A percentile compares a stretch with the other conserved stretches of the same genome.
Evolutionary conservation across 1,140 invertebrate genomes (phyloP).

Genomic region (Physella acuta): DNA sequence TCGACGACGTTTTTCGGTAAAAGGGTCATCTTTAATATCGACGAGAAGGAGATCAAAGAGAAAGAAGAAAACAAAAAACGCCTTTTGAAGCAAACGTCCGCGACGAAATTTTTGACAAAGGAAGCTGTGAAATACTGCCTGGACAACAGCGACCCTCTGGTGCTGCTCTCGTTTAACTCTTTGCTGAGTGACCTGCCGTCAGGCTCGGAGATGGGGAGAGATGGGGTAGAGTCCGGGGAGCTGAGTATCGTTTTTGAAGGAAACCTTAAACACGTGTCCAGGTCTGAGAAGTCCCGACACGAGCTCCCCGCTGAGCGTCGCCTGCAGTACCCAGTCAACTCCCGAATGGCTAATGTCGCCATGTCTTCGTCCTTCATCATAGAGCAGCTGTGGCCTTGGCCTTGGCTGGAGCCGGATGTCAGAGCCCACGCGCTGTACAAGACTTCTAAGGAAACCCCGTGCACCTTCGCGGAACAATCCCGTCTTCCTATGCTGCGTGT

Average conservation of each 20-base stretch:
- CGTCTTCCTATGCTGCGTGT: neutral
- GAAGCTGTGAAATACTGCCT: neutral
- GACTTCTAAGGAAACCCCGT: neutral
- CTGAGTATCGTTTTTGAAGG: neutral
- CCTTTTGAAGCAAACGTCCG: too few relatives aligned
- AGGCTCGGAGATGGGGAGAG: too few relatives aligned
- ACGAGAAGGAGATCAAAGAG: neutral
- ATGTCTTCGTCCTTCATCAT: neutral
- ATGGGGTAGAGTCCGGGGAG: too few relatives aligned
- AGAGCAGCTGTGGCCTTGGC: constrained; percentile 6
- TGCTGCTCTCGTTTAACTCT: too few relatives aligned
- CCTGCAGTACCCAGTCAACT: neutral
- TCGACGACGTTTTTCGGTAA: neutral
- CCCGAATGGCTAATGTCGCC: neutral
- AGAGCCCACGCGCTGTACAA: neutral
- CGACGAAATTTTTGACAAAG: too few relatives aligned
- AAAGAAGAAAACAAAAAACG: too few relatives aligned
- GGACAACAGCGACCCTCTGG: too few relatives aligned
- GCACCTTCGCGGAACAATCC: neutral
- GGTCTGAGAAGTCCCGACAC: neutral
- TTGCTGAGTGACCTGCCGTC: too few relatives aligned
- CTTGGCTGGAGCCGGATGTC: neutral
- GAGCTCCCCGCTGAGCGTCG: neutral
- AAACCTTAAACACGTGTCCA: neutral
- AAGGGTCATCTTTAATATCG: neutral